Evolutionary conservation across 1,140 invertebrate genomes (phyloP).

Genomic region (Musca vetustissima): DNA sequence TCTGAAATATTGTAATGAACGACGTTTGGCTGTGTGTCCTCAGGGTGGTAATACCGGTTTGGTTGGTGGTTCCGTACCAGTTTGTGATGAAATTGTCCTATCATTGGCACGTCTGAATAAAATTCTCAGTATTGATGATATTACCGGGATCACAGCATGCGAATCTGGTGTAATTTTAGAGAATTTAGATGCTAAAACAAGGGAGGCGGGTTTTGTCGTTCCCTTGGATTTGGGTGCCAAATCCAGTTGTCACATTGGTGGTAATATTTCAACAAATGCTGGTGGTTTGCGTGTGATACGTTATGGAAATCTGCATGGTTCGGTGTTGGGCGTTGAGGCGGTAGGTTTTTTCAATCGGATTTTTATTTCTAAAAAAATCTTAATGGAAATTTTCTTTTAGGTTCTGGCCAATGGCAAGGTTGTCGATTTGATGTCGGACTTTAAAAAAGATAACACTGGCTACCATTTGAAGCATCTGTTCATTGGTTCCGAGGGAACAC

Average conservation of each 20-base stretch:
- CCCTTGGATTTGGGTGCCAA: conserved; percentile 96
- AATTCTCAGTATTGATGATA: conserved; percentile 79
- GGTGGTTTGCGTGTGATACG: conserved; percentile 90
- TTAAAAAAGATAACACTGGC: conserved; percentile 97
- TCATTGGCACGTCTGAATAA: conserved; percentile 86
- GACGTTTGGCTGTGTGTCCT: conserved; percentile 85
- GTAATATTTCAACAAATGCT: conserved; percentile 96
- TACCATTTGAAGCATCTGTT: conserved; percentile 96
- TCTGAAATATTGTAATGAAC: conserved; percentile 81
- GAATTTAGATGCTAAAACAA: conserved; percentile 75
- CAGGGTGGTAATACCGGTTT: conserved; percentile 93
- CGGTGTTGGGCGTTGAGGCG: conserved; percentile 88
- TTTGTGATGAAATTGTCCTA: conserved; percentile 95
- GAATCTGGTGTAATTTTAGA: conserved; percentile 93
- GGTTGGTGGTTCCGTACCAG: conserved; percentile 64
- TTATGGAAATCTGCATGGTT: conserved; percentile 94
- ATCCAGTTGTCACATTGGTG: conserved; percentile 95
- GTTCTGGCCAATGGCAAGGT: conserved; percentile 88
- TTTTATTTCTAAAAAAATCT: background rate
- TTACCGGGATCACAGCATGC: conserved; percentile 83
- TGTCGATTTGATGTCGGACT: conserved; percentile 78
- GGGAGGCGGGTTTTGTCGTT: conserved; percentile 79
- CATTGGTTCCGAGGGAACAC: conserved; percentile 95
- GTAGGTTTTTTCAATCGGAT: background rate
- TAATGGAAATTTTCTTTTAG: conserved; percentile 53